Percentiles rank a stretch among this genome's conserved stretches.
Conservation (phyloP, 1,140 invertebrate species). For the Pentalonia nigronervosa region DNA sequence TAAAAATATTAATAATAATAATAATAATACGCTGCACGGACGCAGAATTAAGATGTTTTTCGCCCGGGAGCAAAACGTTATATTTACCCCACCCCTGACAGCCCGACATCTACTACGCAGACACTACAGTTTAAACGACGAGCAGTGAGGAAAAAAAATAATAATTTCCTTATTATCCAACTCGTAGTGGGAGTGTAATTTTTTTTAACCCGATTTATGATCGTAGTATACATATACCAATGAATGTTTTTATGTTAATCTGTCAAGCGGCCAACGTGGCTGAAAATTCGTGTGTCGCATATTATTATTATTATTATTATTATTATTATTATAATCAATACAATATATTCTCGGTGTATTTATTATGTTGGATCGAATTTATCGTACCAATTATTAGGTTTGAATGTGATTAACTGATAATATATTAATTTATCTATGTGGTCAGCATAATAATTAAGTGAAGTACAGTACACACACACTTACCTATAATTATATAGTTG, state of each 20-base stretch:
- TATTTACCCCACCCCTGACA: not conserved
- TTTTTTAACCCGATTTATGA: no score
- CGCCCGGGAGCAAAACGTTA: not conserved
- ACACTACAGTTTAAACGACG: not conserved
- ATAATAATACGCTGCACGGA: not conserved
- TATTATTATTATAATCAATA: not conserved
- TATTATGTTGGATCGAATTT: not conserved
- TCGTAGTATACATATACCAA: not conserved
- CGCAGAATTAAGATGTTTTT: constrained; percentile 3
- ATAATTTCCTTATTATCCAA: not conserved
- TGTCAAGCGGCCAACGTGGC: not conserved
- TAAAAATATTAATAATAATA: constrained; percentile 19
- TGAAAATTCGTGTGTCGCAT: not conserved
- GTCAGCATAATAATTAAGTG: not conserved
- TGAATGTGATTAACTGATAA: not conserved
- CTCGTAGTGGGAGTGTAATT: no score
- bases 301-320: not conserved
- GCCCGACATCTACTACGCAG: no score
- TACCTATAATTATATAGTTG: not conserved
- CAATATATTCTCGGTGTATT: not conserved
- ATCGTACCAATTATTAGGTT: not conserved
- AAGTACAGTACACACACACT: not conserved
- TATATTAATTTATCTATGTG: not conserved
- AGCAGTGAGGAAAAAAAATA: not conserved
- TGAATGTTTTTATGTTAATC: not conserved